Evolutionary conservation across 2,797 vertebrate genomes (phyloP).

Genomic region (Cottoperca gobio): DNA sequence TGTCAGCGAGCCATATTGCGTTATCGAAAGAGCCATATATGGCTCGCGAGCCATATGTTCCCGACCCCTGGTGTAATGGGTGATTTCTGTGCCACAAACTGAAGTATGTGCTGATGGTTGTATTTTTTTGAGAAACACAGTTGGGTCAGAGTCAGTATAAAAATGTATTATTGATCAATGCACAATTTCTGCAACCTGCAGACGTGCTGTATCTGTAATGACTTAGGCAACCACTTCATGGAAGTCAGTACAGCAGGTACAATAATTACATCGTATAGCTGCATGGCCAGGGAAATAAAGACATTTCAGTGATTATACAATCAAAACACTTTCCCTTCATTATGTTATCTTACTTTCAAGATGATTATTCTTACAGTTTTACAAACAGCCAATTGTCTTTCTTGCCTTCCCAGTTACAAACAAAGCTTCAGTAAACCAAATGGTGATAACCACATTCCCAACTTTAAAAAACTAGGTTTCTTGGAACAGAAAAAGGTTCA

Average conservation of each 20-base stretch:
- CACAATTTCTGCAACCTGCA: conserved; percentile 25
- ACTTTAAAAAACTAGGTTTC: not conserved
- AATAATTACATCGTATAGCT: conserved; percentile 19
- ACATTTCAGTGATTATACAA: conserved; percentile 2
- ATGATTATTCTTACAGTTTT: not conserved
- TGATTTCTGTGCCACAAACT: not conserved
- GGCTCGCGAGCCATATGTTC: too few relatives aligned
- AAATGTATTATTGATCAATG: conserved; percentile 18
- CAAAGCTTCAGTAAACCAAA: not conserved
- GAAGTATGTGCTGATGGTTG: not conserved
- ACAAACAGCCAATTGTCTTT: not conserved
- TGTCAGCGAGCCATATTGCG: too few relatives aligned
- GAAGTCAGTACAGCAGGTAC: conserved; percentile 14
- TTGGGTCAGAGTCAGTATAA: not conserved
- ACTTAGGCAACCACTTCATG: conserved; percentile 21
- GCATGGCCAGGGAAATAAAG: not conserved
- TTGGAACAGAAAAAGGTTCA: not conserved
- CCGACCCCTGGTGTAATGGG: too few relatives aligned
- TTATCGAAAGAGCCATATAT: too few relatives aligned
- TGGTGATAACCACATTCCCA: not conserved
- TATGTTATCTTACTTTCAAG: conserved; percentile 2
- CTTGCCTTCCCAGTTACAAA: not conserved
- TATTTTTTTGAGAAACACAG: not conserved
- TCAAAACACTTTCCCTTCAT: conserved; percentile 4
- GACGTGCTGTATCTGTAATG: conserved; percentile 33